Conservation (phyloP, 2,888 invertebrate species). For the Xestia xanthographa region DNA sequence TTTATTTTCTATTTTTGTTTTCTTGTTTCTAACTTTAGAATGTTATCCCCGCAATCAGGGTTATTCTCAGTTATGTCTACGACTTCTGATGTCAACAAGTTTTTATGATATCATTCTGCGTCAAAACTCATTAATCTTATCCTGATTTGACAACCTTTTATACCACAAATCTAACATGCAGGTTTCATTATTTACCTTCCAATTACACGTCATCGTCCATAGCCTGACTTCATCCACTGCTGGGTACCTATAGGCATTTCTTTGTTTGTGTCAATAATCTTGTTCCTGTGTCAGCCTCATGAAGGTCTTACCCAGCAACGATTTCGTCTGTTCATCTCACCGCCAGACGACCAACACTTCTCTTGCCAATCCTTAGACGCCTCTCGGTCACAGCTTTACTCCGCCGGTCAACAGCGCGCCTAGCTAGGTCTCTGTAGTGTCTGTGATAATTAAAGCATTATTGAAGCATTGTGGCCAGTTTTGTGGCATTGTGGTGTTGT, state of each 20-base stretch:
- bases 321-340: not conserved
- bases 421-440: not conserved
- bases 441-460: no score
- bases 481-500: no score
- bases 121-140: not conserved
- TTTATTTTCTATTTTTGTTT: not conserved
- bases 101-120: not conserved
- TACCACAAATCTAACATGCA: not conserved
- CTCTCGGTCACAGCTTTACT: not conserved
- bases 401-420: not conserved
- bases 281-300: not conserved
- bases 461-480: no score
- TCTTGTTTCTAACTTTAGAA: not conserved
- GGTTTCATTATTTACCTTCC: not conserved
- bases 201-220: not conserved
- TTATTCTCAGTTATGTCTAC: constrained; percentile 8
- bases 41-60: not conserved
- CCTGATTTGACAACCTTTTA: not conserved
- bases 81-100: not conserved
- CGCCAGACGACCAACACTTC: not conserved
- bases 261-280: not conserved
- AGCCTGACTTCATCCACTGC: not conserved
- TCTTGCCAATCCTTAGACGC: not conserved
- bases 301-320: not conserved
- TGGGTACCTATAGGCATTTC: not conserved